These are phyloP conservation scores for Premnoplex brunnescens DNA, from an alignment of 2,797 vertebrate genomes.

Conservation along the genomic window DNA sequence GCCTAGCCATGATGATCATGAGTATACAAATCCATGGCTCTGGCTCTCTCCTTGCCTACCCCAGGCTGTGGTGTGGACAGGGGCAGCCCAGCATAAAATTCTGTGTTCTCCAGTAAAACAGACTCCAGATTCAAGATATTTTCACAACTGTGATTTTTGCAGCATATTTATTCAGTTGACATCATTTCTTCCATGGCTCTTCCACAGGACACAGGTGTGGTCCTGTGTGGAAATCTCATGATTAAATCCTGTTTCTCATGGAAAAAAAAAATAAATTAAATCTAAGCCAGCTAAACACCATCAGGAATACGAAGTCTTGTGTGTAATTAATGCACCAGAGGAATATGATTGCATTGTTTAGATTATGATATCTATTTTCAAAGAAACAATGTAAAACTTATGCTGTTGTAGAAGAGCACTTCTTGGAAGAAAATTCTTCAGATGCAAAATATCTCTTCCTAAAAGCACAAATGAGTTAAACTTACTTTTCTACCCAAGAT, in stretches of 20 bases:
- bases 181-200: background rate
- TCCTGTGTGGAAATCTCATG: background rate
- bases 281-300: background rate
- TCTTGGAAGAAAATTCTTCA: background rate
- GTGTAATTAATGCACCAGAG: background rate
- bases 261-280: background rate
- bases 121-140: background rate
- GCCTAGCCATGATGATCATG: too few relatives aligned
- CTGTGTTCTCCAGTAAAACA: background rate
- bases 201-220: background rate
- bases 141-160: background rate
- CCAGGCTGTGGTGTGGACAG: background rate
- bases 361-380: background rate
- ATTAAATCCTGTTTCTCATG: background rate
- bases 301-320: background rate
- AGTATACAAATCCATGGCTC: fast-evolving
- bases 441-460: background rate
- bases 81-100: background rate
- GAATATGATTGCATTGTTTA: background rate
- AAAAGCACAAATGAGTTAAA: background rate
- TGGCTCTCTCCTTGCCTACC: background rate
- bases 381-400: background rate
- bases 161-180: background rate
- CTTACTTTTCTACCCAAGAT: background rate
- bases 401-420: background rate